These are phyloP conservation scores for Agelas oroides DNA, from an alignment of 37 sponge, comb jelly and placozoan species.

Conservation along the genomic window DNA sequence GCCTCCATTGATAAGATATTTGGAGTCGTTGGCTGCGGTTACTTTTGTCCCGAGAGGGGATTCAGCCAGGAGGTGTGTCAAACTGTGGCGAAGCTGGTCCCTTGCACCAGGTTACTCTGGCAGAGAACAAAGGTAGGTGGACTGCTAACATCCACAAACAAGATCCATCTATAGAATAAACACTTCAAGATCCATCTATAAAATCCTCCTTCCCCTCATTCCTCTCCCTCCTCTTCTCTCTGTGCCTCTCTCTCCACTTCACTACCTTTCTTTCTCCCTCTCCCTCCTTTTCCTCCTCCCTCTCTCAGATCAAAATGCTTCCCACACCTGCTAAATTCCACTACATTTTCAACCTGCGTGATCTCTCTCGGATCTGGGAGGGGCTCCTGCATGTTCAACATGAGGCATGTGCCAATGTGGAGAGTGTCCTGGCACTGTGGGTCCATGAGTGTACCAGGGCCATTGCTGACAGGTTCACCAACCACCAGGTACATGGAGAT, in stretches of 20 bases:
- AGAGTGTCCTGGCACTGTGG: slow-evolving; percentile 84
- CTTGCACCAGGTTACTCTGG: slow-evolving; percentile 89
- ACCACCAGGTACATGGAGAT: slow-evolving; percentile 66
- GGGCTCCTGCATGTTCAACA: slow-evolving; percentile 89
- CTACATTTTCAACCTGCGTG: slow-evolving; percentile 98
- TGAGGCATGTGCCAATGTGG: slow-evolving; percentile 34
- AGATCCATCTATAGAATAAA: not conserved
- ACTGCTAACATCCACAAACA: no score
- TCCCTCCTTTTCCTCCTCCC: not conserved
- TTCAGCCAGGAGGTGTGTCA: slow-evolving; percentile 74
- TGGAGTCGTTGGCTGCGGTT: slow-evolving; percentile 90
- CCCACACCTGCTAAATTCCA: no score
- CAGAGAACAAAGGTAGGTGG: slow-evolving; percentile 90
- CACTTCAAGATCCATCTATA: not conserved
- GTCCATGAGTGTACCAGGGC: slow-evolving; percentile 90
- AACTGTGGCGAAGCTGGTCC: slow-evolving; percentile 66
- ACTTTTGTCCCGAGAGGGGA: slow-evolving; percentile 90
- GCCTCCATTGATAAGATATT: slow-evolving; percentile 98
- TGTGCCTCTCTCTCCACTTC: slow-evolving; percentile 4
- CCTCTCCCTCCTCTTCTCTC: no score
- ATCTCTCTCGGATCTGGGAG: slow-evolving; percentile 94
- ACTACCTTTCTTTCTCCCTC: no score
- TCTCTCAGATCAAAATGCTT: slow-evolving; percentile 85
- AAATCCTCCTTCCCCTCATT: no score
- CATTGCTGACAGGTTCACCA: slow-evolving; percentile 94